These are phyloP conservation scores for Hemicrepidius hirtus DNA, from an alignment of 2,888 invertebrate genomes.

Conservation along the genomic window DNA sequence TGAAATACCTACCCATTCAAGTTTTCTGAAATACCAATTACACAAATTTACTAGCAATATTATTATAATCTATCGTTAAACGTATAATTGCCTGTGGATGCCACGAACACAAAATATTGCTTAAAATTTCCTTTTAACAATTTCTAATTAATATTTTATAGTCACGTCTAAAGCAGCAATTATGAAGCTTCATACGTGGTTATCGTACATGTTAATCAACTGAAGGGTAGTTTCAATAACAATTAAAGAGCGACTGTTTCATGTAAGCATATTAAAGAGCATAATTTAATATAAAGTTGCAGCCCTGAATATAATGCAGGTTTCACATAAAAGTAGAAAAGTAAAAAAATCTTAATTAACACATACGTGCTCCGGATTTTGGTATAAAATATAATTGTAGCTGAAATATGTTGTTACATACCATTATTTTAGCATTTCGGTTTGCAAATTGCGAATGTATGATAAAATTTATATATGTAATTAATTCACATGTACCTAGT, in stretches of 20 bases:
- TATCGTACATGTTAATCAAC: background rate
- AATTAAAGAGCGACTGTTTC: background rate
- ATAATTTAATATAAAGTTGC: background rate
- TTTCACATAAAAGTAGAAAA: background rate
- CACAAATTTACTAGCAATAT: background rate
- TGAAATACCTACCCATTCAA: no score
- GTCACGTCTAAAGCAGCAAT: background rate
- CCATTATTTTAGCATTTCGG: background rate
- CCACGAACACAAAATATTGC: background rate
- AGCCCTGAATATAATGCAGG: background rate
- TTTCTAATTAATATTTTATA: background rate
- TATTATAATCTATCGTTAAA: no score
- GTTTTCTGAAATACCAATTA: no score
- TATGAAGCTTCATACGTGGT: background rate
- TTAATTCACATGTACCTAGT: background rate
- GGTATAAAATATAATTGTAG: constrained; percentile 20
- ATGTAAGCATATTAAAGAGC: background rate
- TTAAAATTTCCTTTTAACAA: background rate
- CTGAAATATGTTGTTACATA: constrained; percentile 9
- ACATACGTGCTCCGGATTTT: constrained; percentile 11
- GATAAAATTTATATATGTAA: background rate
- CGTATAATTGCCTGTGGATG: no score
- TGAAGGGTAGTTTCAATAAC: background rate
- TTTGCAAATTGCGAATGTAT: background rate
- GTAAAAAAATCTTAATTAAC: constrained; percentile 23